These are phyloP conservation scores for Phengaris arion DNA, from an alignment of 2,888 invertebrate species.

Conservation along the genomic window DNA sequence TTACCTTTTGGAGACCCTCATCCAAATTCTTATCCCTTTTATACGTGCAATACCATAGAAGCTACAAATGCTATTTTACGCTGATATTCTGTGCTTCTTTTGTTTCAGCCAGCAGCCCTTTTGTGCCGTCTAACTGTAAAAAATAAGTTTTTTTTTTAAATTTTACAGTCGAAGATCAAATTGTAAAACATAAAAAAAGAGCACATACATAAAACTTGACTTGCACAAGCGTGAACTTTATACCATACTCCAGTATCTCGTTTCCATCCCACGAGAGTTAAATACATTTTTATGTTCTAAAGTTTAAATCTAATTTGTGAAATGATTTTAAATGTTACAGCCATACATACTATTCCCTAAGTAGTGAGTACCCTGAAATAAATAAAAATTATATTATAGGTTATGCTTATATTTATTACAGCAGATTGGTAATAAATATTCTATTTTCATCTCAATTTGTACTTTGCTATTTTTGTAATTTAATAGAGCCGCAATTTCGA, in stretches of 20 bases:
- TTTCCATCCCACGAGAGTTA: background rate
- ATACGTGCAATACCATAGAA: too few species aligned
- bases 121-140: too few species aligned
- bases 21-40: too few species aligned
- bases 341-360: background rate
- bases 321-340: background rate
- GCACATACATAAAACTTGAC: background rate
- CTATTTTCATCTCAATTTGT: background rate
- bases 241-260: background rate
- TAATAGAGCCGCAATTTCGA: too few species aligned
- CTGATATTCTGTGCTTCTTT: too few species aligned
- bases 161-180: too few species aligned
- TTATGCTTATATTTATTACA: background rate
- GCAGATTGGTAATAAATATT: background rate
- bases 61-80: too few species aligned
- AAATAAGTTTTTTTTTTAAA: too few species aligned
- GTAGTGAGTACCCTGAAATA: background rate
- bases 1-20: too few species aligned
- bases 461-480: too few species aligned
- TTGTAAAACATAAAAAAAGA: background rate
- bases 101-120: too few species aligned
- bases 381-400: background rate
- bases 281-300: background rate
- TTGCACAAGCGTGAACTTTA: background rate
- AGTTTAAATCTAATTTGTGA: constrained; percentile 1